phyloP scores from a whole-genome alignment of 2,888 invertebrate species.

The Orchesella flavescens region DNA sequence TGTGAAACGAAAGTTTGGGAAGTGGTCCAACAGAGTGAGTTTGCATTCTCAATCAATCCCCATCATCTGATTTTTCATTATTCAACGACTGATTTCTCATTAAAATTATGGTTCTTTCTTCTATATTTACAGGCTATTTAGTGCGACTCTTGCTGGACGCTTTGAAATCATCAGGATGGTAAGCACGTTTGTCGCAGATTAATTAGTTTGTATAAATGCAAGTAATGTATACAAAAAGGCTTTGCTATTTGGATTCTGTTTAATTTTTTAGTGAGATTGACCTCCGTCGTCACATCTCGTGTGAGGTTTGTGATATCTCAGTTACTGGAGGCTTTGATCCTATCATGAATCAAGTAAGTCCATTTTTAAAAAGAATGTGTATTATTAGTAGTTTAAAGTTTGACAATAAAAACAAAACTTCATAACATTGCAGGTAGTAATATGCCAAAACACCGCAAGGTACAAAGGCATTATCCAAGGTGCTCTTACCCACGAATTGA shows the following conservation, averaged over 20 bases:
- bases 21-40: constrained; percentile 82
- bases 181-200: constrained; percentile 71
- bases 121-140: constrained; percentile 79
- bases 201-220: no score
- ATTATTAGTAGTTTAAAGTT: neutral
- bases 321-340: constrained; percentile 95
- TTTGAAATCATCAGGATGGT: constrained; percentile 86
- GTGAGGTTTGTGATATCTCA: constrained; percentile 88
- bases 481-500: constrained; percentile 91
- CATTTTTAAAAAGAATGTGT: neutral
- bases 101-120: neutral
- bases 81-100: neutral
- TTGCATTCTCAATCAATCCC: no score
- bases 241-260: constrained; percentile 15
- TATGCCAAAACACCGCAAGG: constrained; percentile 89
- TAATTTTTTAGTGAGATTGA: constrained; percentile 82
- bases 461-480: constrained; percentile 83
- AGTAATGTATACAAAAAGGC: constrained; percentile 7
- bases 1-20: constrained; percentile 87
- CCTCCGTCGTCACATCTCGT: constrained; percentile 89
- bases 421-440: constrained; percentile 80
- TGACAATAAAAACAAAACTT: no score
- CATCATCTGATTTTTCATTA: neutral
- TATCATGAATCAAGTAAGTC: constrained; percentile 82
- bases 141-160: constrained; percentile 91